Percentiles rank a stretch among this genome's conserved stretches.
Conservation (phyloP, 2,113 vertebrate genomes). For the Corvus hawaiiensis region DNA sequence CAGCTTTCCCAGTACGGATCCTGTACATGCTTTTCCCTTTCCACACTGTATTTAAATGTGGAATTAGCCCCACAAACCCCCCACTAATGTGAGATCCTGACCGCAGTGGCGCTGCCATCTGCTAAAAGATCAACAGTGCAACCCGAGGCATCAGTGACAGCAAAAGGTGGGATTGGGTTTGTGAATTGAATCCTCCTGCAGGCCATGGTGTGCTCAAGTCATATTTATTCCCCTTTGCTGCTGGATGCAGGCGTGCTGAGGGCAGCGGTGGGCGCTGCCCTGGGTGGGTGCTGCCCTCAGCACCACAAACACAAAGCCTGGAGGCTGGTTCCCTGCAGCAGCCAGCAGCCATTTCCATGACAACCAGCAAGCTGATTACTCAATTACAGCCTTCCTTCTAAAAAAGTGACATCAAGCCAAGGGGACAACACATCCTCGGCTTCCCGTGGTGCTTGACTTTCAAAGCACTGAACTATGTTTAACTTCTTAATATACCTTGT, state of each 20-base stretch:
- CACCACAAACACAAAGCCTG: neutral
- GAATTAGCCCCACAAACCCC: neutral
- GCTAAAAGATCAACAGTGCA: neutral
- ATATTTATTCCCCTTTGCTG: neutral
- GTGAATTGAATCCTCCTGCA: neutral
- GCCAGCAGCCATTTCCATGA: conserved; percentile 43
- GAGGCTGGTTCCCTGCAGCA: conserved; percentile 21
- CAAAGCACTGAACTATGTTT: conserved; percentile 1
- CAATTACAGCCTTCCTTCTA: conserved; percentile 23
- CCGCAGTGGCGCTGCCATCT: fast-evolving
- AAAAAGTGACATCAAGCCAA: conserved; percentile 26
- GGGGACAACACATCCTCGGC: neutral
- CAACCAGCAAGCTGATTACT: conserved; percentile 59
- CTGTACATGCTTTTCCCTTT: neutral
- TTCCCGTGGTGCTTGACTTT: conserved; percentile 9
- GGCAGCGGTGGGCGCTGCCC: neutral
- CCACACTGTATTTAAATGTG: neutral
- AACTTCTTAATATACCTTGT: conserved; percentile 36
- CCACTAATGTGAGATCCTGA: neutral
- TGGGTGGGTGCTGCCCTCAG: neutral
- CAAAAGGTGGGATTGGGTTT: neutral
- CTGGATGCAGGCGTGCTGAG: neutral
- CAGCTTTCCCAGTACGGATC: neutral
- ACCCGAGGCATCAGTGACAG: fast-evolving
- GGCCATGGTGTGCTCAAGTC: neutral